A percentile compares a stretch with the other conserved stretches of the same genome.
Evolutionary conservation across 1,140 invertebrate genomes (phyloP).

Genomic region (Littorina saxatilis): DNA sequence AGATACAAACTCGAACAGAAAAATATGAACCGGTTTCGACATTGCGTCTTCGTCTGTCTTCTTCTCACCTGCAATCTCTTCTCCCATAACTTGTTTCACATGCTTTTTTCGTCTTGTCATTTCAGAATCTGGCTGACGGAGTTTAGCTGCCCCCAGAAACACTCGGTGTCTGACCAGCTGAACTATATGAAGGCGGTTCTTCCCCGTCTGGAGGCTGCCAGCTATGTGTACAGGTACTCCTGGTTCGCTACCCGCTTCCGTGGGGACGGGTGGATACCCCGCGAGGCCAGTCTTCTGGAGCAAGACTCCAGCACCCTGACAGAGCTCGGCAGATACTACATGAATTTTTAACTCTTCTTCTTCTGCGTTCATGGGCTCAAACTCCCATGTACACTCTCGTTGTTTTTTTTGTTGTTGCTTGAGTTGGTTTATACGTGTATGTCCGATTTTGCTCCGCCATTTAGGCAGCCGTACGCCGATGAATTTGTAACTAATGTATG

Average conservation of each 20-base stretch:
- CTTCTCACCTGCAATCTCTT: slow-evolving; percentile 48
- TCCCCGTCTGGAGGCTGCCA: slow-evolving; percentile 46
- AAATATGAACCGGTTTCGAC: no score
- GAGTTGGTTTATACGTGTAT: no score
- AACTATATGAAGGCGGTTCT: slow-evolving; percentile 52
- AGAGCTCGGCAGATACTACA: slow-evolving; percentile 25
- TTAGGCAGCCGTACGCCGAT: no score
- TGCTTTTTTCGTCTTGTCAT: neutral
- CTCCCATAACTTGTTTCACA: neutral
- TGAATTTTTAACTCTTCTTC: neutral
- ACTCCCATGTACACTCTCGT: no score
- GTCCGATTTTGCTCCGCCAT: no score
- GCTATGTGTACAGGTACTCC: slow-evolving; percentile 47
- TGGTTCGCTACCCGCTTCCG: slow-evolving; percentile 32
- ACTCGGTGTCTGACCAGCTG: slow-evolving; percentile 42
- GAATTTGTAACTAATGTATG: no score
- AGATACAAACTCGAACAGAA: no score
- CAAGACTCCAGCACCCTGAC: slow-evolving; percentile 27
- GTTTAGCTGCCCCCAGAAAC: slow-evolving; percentile 49
- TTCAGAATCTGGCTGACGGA: slow-evolving; percentile 51
- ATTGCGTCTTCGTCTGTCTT: no score
- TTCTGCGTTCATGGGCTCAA: no score
- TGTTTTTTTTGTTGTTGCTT: no score
- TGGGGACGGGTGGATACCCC: neutral
- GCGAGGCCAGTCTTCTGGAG: slow-evolving; percentile 16